phyloP scores from a whole-genome alignment of 30 jellyfish, hydroid and myxozoan genomes.

The Aurelia sp. region DNA sequence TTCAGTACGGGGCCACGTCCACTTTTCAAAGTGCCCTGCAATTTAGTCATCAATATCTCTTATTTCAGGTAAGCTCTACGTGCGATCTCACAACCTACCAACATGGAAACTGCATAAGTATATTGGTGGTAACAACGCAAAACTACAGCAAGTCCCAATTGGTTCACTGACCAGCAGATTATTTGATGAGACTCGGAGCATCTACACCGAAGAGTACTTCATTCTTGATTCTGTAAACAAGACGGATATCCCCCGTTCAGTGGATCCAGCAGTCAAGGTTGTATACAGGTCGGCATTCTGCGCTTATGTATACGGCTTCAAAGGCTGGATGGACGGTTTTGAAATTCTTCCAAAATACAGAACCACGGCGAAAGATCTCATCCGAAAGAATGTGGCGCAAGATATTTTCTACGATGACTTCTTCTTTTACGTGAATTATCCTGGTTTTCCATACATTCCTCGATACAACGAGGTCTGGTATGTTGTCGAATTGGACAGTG shows the following conservation, averaged over 20 bases:
- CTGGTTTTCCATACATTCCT: conserved; percentile 41
- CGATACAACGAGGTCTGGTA: conserved; percentile 69
- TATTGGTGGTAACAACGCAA: conserved; percentile 63
- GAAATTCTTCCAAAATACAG: conserved; percentile 19
- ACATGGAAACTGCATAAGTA: conserved; percentile 58
- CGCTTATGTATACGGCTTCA: conserved; percentile 66
- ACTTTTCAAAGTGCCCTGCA: no score
- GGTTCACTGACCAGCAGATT: conserved; percentile 55
- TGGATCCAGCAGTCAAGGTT: conserved; percentile 56
- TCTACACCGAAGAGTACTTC: conserved; percentile 57
- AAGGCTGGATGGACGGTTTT: conserved; percentile 58
- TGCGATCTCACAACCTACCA: conserved; percentile 48
- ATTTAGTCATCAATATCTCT: background rate
- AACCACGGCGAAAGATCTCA: conserved; percentile 24
- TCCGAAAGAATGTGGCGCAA: conserved; percentile 8
- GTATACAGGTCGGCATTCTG: conserved; percentile 59
- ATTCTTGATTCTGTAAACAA: conserved; percentile 29
- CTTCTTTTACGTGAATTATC: conserved; percentile 59
- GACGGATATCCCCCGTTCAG: conserved; percentile 53
- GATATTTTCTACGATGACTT: conserved; percentile 51
- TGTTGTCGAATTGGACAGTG: conserved; percentile 31
- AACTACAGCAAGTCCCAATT: conserved; percentile 37
- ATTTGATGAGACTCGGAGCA: conserved; percentile 55
- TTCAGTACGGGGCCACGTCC: no score
- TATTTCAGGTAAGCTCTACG: conserved; percentile 52